Conservation (phyloP, 2,797 vertebrate genomes). For the Channallabes apus region DNA sequence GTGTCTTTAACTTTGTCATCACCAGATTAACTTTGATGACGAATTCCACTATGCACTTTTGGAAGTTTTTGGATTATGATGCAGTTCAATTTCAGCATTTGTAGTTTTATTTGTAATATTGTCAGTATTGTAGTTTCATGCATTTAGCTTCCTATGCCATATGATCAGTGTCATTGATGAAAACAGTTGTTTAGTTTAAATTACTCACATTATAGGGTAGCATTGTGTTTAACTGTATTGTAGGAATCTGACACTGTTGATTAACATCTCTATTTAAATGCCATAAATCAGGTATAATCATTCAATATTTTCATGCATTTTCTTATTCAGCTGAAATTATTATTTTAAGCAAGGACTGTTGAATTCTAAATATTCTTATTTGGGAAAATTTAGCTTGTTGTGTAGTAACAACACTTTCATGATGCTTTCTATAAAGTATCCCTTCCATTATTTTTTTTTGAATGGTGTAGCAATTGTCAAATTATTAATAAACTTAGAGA, state of each 20-base stretch:
- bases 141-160: background rate
- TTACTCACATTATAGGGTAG: constrained; percentile 11
- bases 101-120: too few relatives aligned
- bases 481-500: background rate
- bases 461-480: background rate
- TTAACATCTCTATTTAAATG: background rate
- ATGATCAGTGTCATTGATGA: background rate
- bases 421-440: background rate
- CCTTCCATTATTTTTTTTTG: background rate
- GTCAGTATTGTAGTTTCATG: background rate
- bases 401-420: background rate
- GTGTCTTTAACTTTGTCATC: background rate
- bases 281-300: background rate
- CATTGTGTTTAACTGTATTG: background rate
- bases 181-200: background rate
- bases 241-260: constrained; percentile 1
- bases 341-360: background rate
- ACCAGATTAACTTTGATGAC: background rate
- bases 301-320: background rate
- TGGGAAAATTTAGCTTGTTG: background rate
- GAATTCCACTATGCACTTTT: background rate
- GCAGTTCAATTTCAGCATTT: background rate
- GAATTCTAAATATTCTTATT: background rate
- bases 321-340: background rate
- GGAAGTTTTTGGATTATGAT: background rate